Evolutionary conservation across 37 sponge, comb jelly and placozoan species (phyloP).

Genomic region (Halichondria panicea): DNA sequence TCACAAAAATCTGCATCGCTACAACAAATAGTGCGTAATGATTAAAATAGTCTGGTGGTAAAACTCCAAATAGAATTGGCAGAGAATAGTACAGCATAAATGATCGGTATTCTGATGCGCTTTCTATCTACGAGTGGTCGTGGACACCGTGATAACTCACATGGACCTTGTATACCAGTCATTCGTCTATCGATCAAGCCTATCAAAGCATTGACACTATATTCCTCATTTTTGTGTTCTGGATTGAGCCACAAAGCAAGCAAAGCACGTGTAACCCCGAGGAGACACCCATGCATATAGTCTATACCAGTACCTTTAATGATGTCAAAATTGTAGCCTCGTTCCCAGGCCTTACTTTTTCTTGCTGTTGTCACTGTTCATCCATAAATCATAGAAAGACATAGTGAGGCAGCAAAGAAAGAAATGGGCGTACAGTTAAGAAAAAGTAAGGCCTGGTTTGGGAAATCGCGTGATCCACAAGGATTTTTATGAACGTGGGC

Average conservation of each 20-base stretch:
- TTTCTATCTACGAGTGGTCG: background rate
- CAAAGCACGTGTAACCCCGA: background rate
- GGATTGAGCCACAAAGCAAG: background rate
- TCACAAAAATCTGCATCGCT: background rate
- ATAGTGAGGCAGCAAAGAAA: too few relatives aligned
- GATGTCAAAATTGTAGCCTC: background rate
- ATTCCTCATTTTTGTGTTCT: background rate
- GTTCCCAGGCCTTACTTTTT: too few relatives aligned
- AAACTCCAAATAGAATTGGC: slow-evolving; percentile 1
- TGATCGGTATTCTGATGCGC: slow-evolving; percentile 8
- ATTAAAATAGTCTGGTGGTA: slow-evolving; percentile 2
- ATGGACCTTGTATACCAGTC: background rate
- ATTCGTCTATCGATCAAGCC: too few relatives aligned
- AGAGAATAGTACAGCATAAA: slow-evolving; percentile 13
- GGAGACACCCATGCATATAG: slow-evolving; percentile 11
- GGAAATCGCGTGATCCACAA: too few relatives aligned
- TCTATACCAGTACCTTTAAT: background rate
- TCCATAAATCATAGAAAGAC: too few relatives aligned
- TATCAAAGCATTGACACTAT: too few relatives aligned
- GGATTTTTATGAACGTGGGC: too few relatives aligned
- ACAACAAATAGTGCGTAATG: background rate
- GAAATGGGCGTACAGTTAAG: too few relatives aligned
- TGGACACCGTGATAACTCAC: slow-evolving; percentile 1
- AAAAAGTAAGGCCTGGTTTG: too few relatives aligned
- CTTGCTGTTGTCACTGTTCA: too few relatives aligned